A percentile compares a stretch with the other conserved stretches of the same genome.
Conservation (phyloP, 2,888 invertebrate species). For the Drosophila buzzatii region DNA sequence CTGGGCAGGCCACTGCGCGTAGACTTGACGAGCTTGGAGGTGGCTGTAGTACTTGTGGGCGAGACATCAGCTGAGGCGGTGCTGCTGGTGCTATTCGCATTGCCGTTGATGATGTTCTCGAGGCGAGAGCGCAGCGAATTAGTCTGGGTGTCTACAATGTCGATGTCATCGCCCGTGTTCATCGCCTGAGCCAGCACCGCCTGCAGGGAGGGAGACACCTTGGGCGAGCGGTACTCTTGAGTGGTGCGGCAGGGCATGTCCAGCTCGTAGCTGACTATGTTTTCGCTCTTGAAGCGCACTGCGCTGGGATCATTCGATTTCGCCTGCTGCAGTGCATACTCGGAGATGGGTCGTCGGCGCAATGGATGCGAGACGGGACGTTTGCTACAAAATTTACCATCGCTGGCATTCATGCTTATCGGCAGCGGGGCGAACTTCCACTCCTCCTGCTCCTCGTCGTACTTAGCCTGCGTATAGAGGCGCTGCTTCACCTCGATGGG, state of each 20-base stretch:
- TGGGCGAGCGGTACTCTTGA: constrained; percentile 85
- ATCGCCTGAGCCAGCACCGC: constrained; percentile 85
- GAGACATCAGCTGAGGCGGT: constrained; percentile 21
- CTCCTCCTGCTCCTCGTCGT: constrained; percentile 93
- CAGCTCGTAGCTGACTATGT: constrained; percentile 84
- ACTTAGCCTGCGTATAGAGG: constrained; percentile 90
- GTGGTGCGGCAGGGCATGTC: constrained; percentile 86
- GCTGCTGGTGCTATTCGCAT: constrained; percentile 53
- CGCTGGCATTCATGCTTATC: constrained; percentile 81
- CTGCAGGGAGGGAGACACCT: constrained; percentile 85
- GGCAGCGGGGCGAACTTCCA: constrained; percentile 87
- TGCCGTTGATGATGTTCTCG: constrained; percentile 85
- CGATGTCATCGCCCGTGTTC: constrained; percentile 85
- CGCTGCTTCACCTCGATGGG: constrained; percentile 92
- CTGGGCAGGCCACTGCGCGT: constrained; percentile 73
- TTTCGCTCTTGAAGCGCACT: constrained; percentile 84
- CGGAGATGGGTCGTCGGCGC: constrained; percentile 88
- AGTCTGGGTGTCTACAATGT: constrained; percentile 84
- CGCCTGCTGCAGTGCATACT: constrained; percentile 86
- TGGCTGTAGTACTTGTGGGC: constrained; percentile 30
- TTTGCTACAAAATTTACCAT: constrained; percentile 82
- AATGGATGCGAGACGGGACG: constrained; percentile 89
- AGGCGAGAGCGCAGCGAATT: constrained; percentile 84
- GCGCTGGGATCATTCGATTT: constrained; percentile 80
- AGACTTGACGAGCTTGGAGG: constrained; percentile 74